These are phyloP conservation scores for Falco peregrinus DNA, from an alignment of 2,797 vertebrate species.

Conservation along the genomic window DNA sequence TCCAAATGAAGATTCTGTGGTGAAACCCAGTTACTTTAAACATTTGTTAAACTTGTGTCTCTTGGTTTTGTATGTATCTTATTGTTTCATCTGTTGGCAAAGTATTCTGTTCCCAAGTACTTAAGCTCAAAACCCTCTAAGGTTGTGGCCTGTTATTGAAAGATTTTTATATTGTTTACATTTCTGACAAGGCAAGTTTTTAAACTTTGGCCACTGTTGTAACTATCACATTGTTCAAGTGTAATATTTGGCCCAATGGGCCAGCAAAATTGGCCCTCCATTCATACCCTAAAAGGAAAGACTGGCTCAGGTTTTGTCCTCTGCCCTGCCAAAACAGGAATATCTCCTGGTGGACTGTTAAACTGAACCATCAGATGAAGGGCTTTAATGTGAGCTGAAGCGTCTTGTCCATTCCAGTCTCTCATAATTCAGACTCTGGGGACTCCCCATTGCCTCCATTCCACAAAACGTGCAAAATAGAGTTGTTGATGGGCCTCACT, in stretches of 20 bases:
- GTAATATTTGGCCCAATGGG: slow-evolving; percentile 35
- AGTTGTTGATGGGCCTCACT: not conserved
- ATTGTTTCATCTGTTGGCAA: not conserved
- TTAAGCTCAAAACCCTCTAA: not conserved
- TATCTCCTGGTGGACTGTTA: not conserved
- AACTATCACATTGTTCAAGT: not conserved
- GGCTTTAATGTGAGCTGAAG: not conserved
- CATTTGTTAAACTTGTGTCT: not conserved
- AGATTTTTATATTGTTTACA: not conserved
- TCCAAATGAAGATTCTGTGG: not conserved
- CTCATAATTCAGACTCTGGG: not conserved
- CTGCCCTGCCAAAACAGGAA: not conserved
- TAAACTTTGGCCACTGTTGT: not conserved
- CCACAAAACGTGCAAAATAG: fast-evolving
- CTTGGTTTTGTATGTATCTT: not conserved
- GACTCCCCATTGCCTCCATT: not conserved
- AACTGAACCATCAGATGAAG: not conserved
- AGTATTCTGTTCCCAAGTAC: not conserved
- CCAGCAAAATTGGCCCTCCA: not conserved
- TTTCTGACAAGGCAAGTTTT: not conserved
- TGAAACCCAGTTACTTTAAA: not conserved
- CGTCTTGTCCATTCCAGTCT: not conserved
- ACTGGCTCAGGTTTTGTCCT: not conserved
- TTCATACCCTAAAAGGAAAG: not conserved
- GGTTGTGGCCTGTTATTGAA: not conserved